A percentile compares a stretch with the other conserved stretches of the same genome.
phyloP scores from a whole-genome alignment of 2,797 vertebrate species.

The Pygocentrus nattereri region DNA sequence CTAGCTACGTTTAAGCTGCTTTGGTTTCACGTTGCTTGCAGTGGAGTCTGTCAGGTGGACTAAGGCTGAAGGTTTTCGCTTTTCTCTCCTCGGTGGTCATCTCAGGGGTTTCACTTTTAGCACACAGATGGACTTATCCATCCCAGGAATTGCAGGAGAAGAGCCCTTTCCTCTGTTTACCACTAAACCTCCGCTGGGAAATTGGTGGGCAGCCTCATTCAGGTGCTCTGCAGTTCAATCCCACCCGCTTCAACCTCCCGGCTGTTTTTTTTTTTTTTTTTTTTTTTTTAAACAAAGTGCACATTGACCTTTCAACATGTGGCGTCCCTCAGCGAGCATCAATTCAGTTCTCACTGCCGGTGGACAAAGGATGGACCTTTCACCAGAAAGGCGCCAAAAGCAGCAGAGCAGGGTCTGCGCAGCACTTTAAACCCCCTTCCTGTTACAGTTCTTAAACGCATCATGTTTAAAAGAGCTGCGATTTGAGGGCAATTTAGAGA shows the following conservation, averaged over 20 bases:
- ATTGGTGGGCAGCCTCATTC: constrained; percentile 59
- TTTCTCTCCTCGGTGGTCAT: constrained; percentile 39
- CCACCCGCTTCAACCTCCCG: background rate
- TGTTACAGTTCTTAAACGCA: background rate
- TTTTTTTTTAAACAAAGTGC: constrained; percentile 70
- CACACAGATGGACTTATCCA: constrained; percentile 26
- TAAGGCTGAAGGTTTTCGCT: too few species aligned
- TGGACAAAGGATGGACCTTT: constrained; percentile 55
- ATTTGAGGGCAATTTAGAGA: too few species aligned
- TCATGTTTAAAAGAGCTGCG: background rate
- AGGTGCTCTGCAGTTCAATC: constrained; percentile 60
- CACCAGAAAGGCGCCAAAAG: constrained; percentile 41
- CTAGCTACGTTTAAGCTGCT: too few species aligned
- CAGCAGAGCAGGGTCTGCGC: constrained; percentile 42
- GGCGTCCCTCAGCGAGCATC: constrained; percentile 62
- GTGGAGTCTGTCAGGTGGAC: too few species aligned
- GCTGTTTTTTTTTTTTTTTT: constrained; percentile 64
- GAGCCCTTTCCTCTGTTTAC: constrained; percentile 60
- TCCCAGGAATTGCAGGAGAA: constrained; percentile 31
- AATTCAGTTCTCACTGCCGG: constrained; percentile 51
- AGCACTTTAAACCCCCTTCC: background rate
- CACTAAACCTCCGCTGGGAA: constrained; percentile 59
- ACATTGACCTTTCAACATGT: constrained; percentile 71
- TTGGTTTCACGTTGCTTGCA: too few species aligned
- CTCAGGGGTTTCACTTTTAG: constrained; percentile 34